Evolutionary conservation across 2,888 invertebrate genomes (phyloP), one percentile per base, ranked within the genome.

Genomic region (Drosophila prostipennis): DNA sequence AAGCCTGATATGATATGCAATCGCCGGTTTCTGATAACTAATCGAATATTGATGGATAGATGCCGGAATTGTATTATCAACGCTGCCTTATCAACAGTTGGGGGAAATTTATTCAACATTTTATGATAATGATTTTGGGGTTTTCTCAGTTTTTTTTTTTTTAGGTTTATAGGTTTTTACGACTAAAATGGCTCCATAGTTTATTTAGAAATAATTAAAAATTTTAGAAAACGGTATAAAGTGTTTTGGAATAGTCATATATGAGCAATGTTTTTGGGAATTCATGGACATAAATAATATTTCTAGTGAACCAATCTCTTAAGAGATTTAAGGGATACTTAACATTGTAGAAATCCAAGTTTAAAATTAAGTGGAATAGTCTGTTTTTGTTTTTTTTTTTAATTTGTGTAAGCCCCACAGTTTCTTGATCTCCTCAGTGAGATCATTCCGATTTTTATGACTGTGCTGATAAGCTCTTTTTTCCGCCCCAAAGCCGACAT

Each of bases 11-110:
- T 67, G 34, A 65, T 67, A 64, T 64, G 29, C 11, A 42, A 64
- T 64, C 42, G 48, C 14, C 26, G 14, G 13, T 19, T 23, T 42
- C 19, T 60, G 14, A 40, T 60, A 37, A 37, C 63, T 67, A 43
- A 52, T 65, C 68, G 68, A 45, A 45, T 64, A 45, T 32, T 65
- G 64, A 65, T 67, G 52, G 64, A 64, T 67, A 67, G 52, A 45
- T 68, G 52, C 11, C 52, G 16, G 16, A 29, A 67, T 45, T 32
- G 32, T 26, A 59, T 61, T 45, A 13, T 11, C 34, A 40, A 16
- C 40, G 40, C 14, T 23, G 5, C 23, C 45, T 64, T 65, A 45
- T 39, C 51, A 52, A 37, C 26, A 32, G 14, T 16, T 45, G 32
- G 3, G 32, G 48, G 32, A 26, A 23, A 23, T 36, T n/a, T 32